These are phyloP conservation scores for Calypte anna DNA, from an alignment of 2,113 vertebrate genomes.

Conservation along the genomic window DNA sequence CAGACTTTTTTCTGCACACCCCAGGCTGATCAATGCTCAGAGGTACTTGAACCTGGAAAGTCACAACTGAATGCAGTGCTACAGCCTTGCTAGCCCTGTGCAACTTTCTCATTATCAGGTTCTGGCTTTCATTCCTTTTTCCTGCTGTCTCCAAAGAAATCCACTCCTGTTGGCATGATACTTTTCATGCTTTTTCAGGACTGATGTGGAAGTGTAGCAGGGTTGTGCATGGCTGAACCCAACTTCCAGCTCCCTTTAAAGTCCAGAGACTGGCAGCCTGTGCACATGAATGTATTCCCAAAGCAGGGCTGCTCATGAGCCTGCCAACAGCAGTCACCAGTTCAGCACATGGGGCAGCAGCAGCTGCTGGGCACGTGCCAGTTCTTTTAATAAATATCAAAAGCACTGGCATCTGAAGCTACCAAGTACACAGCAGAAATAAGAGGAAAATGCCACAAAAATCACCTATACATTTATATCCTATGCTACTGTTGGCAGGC, in stretches of 20 bases:
- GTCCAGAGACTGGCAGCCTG: not conserved
- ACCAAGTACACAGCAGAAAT: not conserved
- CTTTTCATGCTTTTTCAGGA: not conserved
- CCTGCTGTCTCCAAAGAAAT: not conserved
- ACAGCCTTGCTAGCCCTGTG: not conserved
- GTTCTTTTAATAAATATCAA: not conserved
- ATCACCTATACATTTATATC: not conserved
- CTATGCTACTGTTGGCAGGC: not conserved
- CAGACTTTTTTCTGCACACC: not conserved
- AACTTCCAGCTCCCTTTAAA: not conserved
- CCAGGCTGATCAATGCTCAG: not conserved
- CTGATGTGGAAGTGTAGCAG: not conserved
- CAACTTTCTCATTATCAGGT: not conserved
- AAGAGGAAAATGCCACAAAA: not conserved
- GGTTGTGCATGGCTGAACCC: not conserved
- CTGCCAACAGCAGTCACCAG: not conserved
- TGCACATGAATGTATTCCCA: not conserved
- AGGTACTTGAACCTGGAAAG: not conserved
- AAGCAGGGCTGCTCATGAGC: not conserved
- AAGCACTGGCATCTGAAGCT: not conserved
- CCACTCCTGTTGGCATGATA: not conserved
- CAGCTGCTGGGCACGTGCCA: not conserved
- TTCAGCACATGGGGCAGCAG: not conserved
- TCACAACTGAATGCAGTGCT: not conserved
- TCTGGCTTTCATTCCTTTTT: not conserved